Percentiles rank a stretch among this genome's conserved stretches.
These are phyloP conservation scores for Pogonophryne albipinna DNA, from an alignment of 2,797 vertebrate species.

Conservation along the genomic window DNA sequence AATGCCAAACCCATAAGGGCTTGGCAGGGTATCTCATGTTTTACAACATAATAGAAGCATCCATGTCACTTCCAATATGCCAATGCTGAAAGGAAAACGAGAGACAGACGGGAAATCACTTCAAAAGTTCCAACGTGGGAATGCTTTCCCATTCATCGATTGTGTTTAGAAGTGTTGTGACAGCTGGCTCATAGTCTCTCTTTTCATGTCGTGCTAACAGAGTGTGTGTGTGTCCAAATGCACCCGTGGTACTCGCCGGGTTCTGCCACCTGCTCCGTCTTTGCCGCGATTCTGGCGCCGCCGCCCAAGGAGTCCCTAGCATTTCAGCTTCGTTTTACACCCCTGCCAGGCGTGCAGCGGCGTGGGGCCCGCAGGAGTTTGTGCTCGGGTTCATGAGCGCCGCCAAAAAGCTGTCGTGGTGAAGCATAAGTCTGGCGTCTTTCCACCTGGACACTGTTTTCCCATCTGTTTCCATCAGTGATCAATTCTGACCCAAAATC, in stretches of 20 bases:
- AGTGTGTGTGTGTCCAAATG: conserved; percentile 27
- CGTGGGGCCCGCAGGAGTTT: conserved; percentile 43
- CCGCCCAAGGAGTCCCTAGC: conserved; percentile 45
- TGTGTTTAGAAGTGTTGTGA: conserved; percentile 32
- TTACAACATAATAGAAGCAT: conserved; percentile 8
- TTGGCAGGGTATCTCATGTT: not conserved
- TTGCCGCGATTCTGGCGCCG: conserved; percentile 26
- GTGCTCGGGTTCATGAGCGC: conserved; percentile 1
- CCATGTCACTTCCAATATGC: conserved; percentile 29
- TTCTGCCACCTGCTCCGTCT: conserved; percentile 71
- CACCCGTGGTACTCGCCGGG: conserved; percentile 43
- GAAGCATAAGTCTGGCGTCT: conserved; percentile 54
- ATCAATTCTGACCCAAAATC: conserved; percentile 68
- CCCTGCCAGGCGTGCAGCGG: conserved; percentile 52
- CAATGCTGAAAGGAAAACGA: conserved; percentile 1
- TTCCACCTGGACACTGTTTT: conserved; percentile 69
- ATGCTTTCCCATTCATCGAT: conserved; percentile 14
- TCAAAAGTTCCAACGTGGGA: conserved; percentile 17
- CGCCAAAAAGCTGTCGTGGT: conserved; percentile 67
- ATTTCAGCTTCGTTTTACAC: conserved; percentile 66
- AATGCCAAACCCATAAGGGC: conserved; percentile 12
- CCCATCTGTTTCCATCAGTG: conserved; percentile 71
- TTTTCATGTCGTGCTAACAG: conserved; percentile 30
- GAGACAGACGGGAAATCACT: not conserved
- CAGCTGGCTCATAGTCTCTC: conserved; percentile 55